phyloP scores from a whole-genome alignment of 2,797 vertebrate species.

The Paguma larvata region DNA sequence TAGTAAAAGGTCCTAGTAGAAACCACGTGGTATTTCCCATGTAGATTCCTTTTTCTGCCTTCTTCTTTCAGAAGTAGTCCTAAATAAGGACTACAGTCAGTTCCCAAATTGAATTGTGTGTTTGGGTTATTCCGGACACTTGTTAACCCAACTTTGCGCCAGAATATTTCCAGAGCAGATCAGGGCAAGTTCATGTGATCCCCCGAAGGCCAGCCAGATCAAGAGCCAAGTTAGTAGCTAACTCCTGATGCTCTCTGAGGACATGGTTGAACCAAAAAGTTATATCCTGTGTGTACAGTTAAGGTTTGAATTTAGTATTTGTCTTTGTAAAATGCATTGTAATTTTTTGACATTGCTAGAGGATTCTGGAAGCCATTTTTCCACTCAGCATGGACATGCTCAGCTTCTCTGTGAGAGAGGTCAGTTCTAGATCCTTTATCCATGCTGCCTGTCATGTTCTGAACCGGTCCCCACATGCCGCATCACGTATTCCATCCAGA shows the following conservation, averaged over 20 bases:
- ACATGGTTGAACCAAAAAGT: conserved; percentile 1
- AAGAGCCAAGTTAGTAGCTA: conserved; percentile 31
- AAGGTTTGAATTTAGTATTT: conserved; percentile 27
- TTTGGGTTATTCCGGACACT: conserved; percentile 54
- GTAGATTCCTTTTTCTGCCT: conserved; percentile 52
- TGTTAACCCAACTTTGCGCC: conserved; percentile 50
- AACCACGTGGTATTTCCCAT: conserved; percentile 71
- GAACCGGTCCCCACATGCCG: background rate
- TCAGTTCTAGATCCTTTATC: background rate
- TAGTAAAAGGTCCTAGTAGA: conserved; percentile 70
- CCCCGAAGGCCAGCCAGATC: background rate
- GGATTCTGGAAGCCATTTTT: conserved; percentile 49
- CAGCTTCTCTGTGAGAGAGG: background rate
- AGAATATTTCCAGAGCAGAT: conserved; percentile 57
- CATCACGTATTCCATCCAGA: background rate
- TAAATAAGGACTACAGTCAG: conserved; percentile 47
- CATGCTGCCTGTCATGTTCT: background rate
- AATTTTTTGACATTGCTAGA: background rate
- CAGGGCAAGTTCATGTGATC: background rate
- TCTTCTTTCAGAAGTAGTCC: conserved; percentile 54
- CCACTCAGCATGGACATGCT: background rate
- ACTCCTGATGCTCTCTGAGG: conserved; percentile 24
- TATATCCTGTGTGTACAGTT: background rate
- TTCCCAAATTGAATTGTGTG: conserved; percentile 44
- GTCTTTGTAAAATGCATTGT: conserved; percentile 12